These are phyloP conservation scores for Lycia hirtaria DNA, from an alignment of 2,888 invertebrate genomes.

Conservation along the genomic window DNA sequence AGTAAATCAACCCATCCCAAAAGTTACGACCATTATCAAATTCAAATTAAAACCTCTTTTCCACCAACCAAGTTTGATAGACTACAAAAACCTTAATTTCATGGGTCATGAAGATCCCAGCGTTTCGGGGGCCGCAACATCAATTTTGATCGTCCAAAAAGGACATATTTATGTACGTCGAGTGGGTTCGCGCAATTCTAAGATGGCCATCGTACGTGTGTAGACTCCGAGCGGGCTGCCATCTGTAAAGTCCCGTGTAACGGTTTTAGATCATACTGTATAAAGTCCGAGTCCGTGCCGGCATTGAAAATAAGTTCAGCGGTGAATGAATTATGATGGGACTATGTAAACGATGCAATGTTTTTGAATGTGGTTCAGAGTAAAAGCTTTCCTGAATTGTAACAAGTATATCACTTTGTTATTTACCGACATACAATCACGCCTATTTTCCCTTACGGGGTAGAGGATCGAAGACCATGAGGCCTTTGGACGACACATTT, in stretches of 20 bases:
- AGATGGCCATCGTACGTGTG: constrained; percentile 64
- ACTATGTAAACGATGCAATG: background rate
- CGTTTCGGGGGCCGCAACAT: constrained; percentile 39
- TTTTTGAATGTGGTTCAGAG: background rate
- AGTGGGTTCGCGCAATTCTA: constrained; percentile 55
- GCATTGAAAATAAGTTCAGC: constrained; percentile 19
- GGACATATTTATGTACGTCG: constrained; percentile 52
- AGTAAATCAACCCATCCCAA: constrained; percentile 11
- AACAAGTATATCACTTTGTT: no score
- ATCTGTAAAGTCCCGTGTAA: constrained; percentile 31
- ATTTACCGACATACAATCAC: no score
- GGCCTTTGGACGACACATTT: no score
- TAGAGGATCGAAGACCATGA: no score
- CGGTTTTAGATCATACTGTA: constrained; percentile 33
- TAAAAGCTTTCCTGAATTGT: background rate
- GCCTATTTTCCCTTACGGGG: no score
- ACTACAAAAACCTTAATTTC: constrained; percentile 33
- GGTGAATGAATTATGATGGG: constrained; percentile 21
- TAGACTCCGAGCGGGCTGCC: constrained; percentile 31
- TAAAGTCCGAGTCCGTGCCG: constrained; percentile 22
- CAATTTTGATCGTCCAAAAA: constrained; percentile 53
- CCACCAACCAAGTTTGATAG: constrained; percentile 22
- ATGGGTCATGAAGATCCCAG: constrained; percentile 28
- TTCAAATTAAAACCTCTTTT: constrained; percentile 23
- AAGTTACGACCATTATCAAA: constrained; percentile 18